phyloP scores from a whole-genome alignment of 2,797 vertebrate genomes.

The Myotis planiceps region DNA sequence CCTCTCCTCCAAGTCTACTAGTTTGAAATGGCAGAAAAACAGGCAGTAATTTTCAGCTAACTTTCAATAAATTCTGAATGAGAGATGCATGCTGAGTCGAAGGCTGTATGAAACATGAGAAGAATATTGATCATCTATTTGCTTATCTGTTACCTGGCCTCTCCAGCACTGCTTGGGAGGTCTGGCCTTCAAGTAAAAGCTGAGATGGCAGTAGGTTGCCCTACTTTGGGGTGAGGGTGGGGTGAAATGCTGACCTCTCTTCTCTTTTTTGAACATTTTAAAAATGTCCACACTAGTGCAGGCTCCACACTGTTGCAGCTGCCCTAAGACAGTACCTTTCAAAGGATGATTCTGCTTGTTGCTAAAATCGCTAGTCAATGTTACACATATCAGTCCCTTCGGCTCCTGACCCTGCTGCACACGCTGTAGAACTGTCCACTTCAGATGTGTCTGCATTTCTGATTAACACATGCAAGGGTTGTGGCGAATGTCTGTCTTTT shows the following conservation, averaged over 20 bases:
- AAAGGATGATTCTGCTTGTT: not conserved
- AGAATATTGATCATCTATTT: not conserved
- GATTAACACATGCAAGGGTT: not conserved
- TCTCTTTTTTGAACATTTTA: not conserved
- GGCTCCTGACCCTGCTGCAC: not conserved
- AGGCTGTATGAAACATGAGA: not conserved
- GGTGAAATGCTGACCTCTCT: not conserved
- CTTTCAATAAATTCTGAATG: slow-evolving; percentile 18
- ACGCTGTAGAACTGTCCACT: not conserved
- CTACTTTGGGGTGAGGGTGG: not conserved
- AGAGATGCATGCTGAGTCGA: not conserved
- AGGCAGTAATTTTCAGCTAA: slow-evolving; percentile 16
- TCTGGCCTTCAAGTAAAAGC: not conserved
- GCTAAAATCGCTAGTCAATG: not conserved
- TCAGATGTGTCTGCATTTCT: not conserved
- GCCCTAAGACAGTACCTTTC: not conserved
- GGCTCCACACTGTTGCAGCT: not conserved
- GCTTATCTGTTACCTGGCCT: not conserved
- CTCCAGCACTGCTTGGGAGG: not conserved
- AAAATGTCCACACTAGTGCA: not conserved
- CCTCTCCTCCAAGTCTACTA: not conserved
- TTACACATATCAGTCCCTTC: not conserved
- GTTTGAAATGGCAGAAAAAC: not conserved
- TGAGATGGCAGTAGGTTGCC: not conserved
- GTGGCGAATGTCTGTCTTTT: not conserved